Evolutionary conservation across 1,140 invertebrate species (phyloP), one percentile per base, ranked within the genome.

Genomic region (Leptinotarsa lineolata): DNA sequence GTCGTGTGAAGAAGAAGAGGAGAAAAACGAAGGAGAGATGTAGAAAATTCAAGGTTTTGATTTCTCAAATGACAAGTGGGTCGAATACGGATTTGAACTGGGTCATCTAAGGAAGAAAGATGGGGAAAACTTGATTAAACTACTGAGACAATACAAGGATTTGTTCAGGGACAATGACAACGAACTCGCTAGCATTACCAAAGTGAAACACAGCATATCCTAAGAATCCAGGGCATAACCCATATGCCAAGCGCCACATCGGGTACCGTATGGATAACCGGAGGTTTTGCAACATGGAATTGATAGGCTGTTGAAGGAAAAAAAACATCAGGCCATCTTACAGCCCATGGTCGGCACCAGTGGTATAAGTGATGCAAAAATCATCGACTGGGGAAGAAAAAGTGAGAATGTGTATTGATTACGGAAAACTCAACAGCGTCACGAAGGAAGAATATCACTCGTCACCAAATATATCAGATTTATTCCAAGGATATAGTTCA

Each of bases 331-430:
- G 30, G 5, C 69, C 69, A 8, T 70, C 69, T 16, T 61, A 13
- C 24, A 61, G 58, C 39, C 48, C 69, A 11, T 70, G 54, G 54
- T 60, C 69, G 16, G 69, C 69, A 30, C 69, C 69, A 15, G 69
- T 60, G 15, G 69, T 70, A 8, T 30, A 60, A 24, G 39, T 70
- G n/a, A 45, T 39, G 15, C 58, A 70, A 70, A 61, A 58, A n/a
- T 61, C 59, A 59, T 48, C 68, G 4, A 60, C 58, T 39, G 54
- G 68, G 4, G 46, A 69, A 58, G 44, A 58, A 69, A 69, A 69
- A 54, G 44, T 70, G 3, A 18, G 68, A 12, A 70, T 70, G 68
- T 70, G 54, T 58, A 70, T 70, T 39, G 68, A 70, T 70, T 70
- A 70, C 48, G 13, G 68, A 24, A 18, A 46, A 12, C 68, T 70